Evolutionary conservation across 53 echinoderm and acorn worm species (phyloP).

Genomic region (Holothuria leucospilota): DNA sequence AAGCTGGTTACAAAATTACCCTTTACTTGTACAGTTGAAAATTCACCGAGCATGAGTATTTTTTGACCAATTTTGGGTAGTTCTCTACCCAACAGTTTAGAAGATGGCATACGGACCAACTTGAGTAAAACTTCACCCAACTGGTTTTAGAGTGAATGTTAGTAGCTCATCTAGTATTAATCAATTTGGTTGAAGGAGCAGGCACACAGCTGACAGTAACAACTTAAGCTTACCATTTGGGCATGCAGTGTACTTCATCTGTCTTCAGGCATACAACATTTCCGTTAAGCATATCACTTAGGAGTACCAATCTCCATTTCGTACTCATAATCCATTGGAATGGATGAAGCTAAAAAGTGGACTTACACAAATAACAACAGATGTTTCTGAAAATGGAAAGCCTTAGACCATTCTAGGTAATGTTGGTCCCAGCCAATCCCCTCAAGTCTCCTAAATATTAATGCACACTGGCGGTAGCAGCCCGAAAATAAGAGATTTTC

Average conservation of each 20-base stretch:
- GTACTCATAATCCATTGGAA: neutral
- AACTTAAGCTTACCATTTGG: constrained; percentile 10
- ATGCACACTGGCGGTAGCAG: neutral
- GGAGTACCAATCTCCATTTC: neutral
- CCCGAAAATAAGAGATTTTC: neutral
- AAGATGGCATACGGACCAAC: too few species aligned
- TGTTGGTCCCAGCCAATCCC: neutral
- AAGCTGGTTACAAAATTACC: too few species aligned
- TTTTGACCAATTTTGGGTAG: too few species aligned
- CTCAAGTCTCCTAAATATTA: neutral
- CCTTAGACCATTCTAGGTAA: too few species aligned
- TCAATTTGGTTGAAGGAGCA: neutral
- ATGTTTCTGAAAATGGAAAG: too few species aligned
- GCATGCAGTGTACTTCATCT: constrained; percentile 26
- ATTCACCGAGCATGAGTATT: too few species aligned
- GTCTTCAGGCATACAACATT: constrained; percentile 6
- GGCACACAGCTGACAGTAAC: too few species aligned
- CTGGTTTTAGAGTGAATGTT: too few species aligned
- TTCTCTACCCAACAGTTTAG: too few species aligned
- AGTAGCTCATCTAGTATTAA: neutral
- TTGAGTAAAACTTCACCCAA: too few species aligned
- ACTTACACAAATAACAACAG: neutral
- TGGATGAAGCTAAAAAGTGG: neutral
- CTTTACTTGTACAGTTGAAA: too few species aligned
- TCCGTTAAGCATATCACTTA: neutral